Percentiles rank a stretch among this genome's conserved stretches.
These are phyloP conservation scores for Paratrypauchen microcephalus DNA, from an alignment of 2,797 vertebrate genomes.

Conservation along the genomic window DNA sequence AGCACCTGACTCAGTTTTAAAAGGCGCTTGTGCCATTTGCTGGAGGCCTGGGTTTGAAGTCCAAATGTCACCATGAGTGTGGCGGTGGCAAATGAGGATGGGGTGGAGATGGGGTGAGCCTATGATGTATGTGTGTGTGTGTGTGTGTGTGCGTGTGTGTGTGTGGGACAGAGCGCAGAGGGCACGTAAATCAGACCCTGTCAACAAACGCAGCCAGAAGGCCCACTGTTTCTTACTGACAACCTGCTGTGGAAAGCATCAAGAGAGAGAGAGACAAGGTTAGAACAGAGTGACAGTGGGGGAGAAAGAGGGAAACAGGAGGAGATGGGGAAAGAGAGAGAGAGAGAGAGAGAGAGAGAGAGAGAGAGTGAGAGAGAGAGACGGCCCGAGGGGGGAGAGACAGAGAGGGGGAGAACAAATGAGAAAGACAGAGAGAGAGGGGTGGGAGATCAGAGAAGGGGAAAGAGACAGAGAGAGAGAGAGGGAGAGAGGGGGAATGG, in stretches of 20 bases:
- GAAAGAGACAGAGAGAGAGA: conserved; percentile 12
- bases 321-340: conserved; percentile 7
- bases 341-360: conserved; percentile 6
- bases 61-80: conserved; percentile 42
- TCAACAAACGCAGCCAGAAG: conserved; percentile 23
- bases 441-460: background rate
- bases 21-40: conserved; percentile 36
- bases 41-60: conserved; percentile 33
- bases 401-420: conserved; percentile 8
- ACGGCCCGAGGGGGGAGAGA: conserved; percentile 10
- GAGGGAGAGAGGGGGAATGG: conserved; percentile 2
- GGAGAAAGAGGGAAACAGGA: conserved; percentile 12
- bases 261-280: conserved; percentile 1
- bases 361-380: conserved; percentile 7
- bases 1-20: conserved; percentile 46
- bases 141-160: too few species aligned
- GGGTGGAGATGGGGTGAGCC: conserved; percentile 8
- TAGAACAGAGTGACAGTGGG: conserved; percentile 1
- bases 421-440: conserved; percentile 6
- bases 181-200: conserved; percentile 41
- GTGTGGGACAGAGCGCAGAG: background rate
- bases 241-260: conserved; percentile 30
- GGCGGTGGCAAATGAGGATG: conserved; percentile 18
- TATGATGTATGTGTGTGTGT: conserved; percentile 4
- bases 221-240: conserved; percentile 26